phyloP scores from a whole-genome alignment of 2,113 vertebrate species.

The Oplegnathus fasciatus region DNA sequence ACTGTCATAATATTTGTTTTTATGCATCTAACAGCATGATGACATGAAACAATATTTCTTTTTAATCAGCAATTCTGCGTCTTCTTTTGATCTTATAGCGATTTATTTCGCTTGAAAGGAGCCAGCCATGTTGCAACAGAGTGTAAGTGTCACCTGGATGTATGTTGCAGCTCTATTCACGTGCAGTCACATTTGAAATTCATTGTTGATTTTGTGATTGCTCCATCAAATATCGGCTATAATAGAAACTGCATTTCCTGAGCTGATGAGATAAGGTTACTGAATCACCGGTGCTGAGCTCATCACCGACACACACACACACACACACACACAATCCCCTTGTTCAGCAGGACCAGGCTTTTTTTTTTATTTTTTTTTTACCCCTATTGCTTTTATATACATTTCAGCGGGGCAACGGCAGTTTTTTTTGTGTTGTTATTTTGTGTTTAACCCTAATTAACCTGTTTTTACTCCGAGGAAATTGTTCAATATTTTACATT shows the following conservation, averaged over 20 bases:
- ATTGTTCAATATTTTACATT: background rate
- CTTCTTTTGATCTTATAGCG: constrained; percentile 66
- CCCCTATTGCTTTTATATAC: constrained; percentile 18
- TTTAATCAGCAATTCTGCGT: constrained; percentile 69
- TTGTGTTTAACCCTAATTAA: constrained; percentile 1
- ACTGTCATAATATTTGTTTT: constrained; percentile 76
- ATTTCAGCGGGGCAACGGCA: background rate
- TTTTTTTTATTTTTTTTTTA: too few relatives aligned
- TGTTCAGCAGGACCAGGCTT: constrained; percentile 21
- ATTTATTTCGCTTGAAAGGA: constrained; percentile 65
- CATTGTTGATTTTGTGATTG: constrained; percentile 64
- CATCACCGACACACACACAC: constrained; percentile 44
- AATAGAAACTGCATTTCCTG: constrained; percentile 67
- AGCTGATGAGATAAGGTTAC: constrained; percentile 70
- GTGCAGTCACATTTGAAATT: constrained; percentile 55
- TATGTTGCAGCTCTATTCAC: constrained; percentile 48
- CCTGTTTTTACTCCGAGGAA: constrained; percentile 1
- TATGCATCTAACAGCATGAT: constrained; percentile 48
- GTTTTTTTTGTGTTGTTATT: background rate
- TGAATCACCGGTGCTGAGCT: constrained; percentile 61
- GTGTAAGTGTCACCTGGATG: constrained; percentile 72
- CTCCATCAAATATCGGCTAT: constrained; percentile 57
- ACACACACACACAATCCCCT: constrained; percentile 6
- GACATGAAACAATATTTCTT: constrained; percentile 69
- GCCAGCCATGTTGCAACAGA: constrained; percentile 56